Base-by-base conservation (phyloP, 2,797 vertebrate species). In the Cyclura pinguis region DNA sequence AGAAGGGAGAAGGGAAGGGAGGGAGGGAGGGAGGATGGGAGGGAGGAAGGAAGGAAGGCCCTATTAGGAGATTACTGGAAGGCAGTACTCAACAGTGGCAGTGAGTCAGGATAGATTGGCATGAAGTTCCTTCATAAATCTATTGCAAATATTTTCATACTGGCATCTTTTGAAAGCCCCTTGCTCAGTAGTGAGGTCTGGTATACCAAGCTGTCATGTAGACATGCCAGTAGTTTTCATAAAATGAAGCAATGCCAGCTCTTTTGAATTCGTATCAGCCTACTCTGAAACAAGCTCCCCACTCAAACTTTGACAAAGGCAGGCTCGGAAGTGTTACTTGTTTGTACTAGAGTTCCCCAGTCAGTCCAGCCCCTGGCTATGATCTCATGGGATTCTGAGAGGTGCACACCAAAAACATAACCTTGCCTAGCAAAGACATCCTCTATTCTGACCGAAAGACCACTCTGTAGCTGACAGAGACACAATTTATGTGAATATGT, bases 1-100 rank as follows among this genome's bases (percentile, higher is more conserved):
- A 67, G 55, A 0, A 47, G 32, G 2, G 47, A 80, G 77, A 0
- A 0, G 89, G 57, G 87, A 0, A 89, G 57, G 88, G 5, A 83
- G 59, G 85, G 0, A 47, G 42, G 42, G 0, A 47, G 42, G 42
- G 0, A 47, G 42, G 42, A 3, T 3, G 42, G 42, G 0, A 47
- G 42, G 42, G 3, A 42, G 42, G 42, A 42, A 42, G 42, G 42
- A 42, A 42, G 42, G 42, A 42, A 80, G 14, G 42, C 80, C 35
- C 4, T 16, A 77, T 64, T 78, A 42, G 55, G n/a, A 90, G 1
- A 10, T 32, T 38, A 93, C 22, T 14, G 76, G 4, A 93, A 47
- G 29, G n/a, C 35, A 81, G 4, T 0, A 0, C 0, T 0, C 69
- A 77, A 14, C 76, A 18, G 35, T 35, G 6, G 2, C 52, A 42